Evolutionary conservation across 2,113 vertebrate species (phyloP), one percentile per base, ranked within the genome.

Genomic region (Trinectes maculatus): DNA sequence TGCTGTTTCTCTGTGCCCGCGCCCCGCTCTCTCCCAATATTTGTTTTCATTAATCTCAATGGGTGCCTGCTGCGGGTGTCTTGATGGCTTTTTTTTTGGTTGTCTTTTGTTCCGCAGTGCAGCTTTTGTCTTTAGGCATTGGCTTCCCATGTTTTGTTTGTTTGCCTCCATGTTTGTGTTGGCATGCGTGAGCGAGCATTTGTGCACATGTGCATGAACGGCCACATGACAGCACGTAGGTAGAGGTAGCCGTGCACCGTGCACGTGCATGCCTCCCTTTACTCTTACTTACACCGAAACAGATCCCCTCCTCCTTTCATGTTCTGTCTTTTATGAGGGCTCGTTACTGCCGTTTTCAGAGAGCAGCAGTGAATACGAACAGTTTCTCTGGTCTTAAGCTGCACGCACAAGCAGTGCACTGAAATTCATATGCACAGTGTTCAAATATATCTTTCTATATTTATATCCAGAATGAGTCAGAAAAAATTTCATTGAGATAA

Each of bases 31-130:
- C 80, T 85, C 87, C 74, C 83, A 87, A 88, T 91, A 92, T 95
- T 95, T 93, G 92, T 95, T 95, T 94, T 94, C 93, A 95, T 95
- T 94, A 94, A 95, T 94, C 94, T 92, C 93, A 93, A 93, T 94
- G 92, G 93, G 93, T 86, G 91, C 89, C 92, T 93, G 93, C 91
- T 92, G 92, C 85, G 89, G 90, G 91, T 91, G 92, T 95, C 93
- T 94, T 94, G 89, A 94, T 94, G 93, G 91, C 92, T 92, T 94
- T 94, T 63, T 93, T 86, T 93, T 87, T 90, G 73, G 59, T 84
- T 75, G 86, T 91, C 92, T 91, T 95, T 94, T 95, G 88, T 94
- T 93, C 91, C 66, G 29, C 66, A 8, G 71, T 68, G 13, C 66
- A 78, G 83, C 82, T 85, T 89, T 85, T 89, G 89, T 90, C 79